Conservation (phyloP, 2,888 invertebrate genomes). For the Idaea straminata region DNA sequence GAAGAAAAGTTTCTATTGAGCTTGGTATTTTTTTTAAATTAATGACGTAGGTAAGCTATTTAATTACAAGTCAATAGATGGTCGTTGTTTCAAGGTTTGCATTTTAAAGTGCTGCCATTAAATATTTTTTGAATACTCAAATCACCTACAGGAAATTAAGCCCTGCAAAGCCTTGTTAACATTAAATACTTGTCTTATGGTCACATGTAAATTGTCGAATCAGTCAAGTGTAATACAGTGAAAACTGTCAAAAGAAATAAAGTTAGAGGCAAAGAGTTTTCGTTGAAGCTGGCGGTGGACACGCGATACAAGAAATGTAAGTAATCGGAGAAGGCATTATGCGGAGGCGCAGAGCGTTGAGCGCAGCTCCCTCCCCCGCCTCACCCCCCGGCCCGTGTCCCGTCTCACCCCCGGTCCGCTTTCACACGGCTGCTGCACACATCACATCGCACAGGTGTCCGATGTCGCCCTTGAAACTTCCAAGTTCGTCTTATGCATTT, state of each 20-base stretch:
- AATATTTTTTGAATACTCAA: too few relatives aligned
- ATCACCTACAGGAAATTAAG: background rate
- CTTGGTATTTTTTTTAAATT: background rate
- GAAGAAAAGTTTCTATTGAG: slow-evolving; percentile 16
- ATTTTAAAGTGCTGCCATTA: too few relatives aligned
- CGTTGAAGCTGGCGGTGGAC: slow-evolving; percentile 48
- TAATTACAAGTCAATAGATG: too few relatives aligned
- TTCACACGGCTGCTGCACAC: slow-evolving; percentile 64
- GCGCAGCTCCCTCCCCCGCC: slow-evolving; percentile 46
- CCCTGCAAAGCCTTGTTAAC: background rate
- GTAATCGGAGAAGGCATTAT: slow-evolving; percentile 78
- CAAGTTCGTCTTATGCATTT: slow-evolving; percentile 56
- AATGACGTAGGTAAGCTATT: too few relatives aligned
- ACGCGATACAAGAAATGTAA: slow-evolving; percentile 69
- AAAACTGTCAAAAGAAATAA: slow-evolving; percentile 72
- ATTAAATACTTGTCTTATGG: background rate
- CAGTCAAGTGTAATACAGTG: slow-evolving; percentile 58
- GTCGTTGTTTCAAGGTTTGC: too few relatives aligned
- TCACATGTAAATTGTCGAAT: slow-evolving; percentile 37
- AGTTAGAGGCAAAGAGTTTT: slow-evolving; percentile 51
- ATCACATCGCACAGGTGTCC: slow-evolving; percentile 67
- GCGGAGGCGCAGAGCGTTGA: slow-evolving; percentile 68
- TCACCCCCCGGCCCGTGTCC: slow-evolving; percentile 24
- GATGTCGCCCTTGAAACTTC: slow-evolving; percentile 75
- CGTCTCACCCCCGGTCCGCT: slow-evolving; percentile 44